Percentiles rank a stretch among this genome's conserved stretches.
phyloP scores from a whole-genome alignment of 2,797 vertebrate species.

The Enteromius unitaeniatus region DNA sequence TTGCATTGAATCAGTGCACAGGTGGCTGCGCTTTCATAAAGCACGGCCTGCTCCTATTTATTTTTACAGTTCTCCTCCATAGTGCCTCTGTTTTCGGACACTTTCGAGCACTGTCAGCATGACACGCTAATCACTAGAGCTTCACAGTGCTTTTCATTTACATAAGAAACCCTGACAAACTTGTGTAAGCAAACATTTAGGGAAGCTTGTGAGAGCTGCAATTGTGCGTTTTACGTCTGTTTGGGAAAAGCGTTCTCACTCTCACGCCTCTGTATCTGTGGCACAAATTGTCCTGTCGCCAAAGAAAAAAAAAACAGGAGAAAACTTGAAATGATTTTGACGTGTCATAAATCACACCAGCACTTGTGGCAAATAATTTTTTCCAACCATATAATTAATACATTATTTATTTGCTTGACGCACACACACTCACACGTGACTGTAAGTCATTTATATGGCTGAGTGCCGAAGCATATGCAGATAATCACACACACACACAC shows the following conservation, averaged over 20 bases:
- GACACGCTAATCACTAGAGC: conserved; percentile 74
- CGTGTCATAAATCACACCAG: conserved; percentile 80
- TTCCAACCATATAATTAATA: conserved; percentile 80
- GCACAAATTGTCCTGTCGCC: conserved; percentile 42
- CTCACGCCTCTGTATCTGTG: conserved; percentile 30
- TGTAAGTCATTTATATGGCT: conserved; percentile 51
- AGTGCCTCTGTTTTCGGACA: conserved; percentile 69
- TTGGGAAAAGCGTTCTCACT: conserved; percentile 47
- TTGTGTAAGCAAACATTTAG: conserved; percentile 71
- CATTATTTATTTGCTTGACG: conserved; percentile 79
- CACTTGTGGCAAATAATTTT: conserved; percentile 76
- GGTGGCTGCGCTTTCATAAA: conserved; percentile 81
- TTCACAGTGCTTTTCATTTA: conserved; percentile 72
- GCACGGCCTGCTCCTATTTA: conserved; percentile 73
- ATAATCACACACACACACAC: conserved; percentile 31
- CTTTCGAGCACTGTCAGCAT: conserved; percentile 50
- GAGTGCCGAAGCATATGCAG: conserved; percentile 35
- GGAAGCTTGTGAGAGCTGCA: conserved; percentile 44
- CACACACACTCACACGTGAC: conserved; percentile 23
- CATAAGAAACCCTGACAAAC: conserved; percentile 78
- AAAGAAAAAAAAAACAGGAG: conserved; percentile 65
- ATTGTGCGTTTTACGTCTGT: conserved; percentile 47
- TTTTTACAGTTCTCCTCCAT: conserved; percentile 72
- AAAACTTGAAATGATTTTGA: conserved; percentile 77
- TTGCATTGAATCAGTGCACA: conserved; percentile 74